Base-by-base conservation (phyloP, 1,140 invertebrate genomes). In the Hirudo medicinalis region DNA sequence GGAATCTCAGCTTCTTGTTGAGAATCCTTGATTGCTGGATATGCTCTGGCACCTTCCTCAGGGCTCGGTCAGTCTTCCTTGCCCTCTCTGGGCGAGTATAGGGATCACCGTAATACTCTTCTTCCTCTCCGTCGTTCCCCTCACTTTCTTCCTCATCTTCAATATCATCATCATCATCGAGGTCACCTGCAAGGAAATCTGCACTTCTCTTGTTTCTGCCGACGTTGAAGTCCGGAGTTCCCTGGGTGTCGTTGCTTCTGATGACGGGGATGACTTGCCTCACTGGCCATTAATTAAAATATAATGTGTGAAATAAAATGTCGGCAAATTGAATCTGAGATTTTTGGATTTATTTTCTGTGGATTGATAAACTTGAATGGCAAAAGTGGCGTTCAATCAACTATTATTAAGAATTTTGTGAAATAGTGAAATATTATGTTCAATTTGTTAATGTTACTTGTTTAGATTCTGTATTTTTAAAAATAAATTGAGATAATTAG, bases 251-350 rank as follows among this genome's bases (percentile, higher is more conserved):
- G 69, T 73, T 73, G 36, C 69, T 54, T 36, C 69, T 40, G 69
- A 73, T 73, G 55, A 71, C 68, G 11, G 72, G 72, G 55, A 73
- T 73, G 22, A 73, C 70, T 55, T 71, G 57, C 6, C 69, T 36
- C 69, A 70, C 69, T 70, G 69, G 13, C 2, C 40, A 40, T 29
- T 17, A 69, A 69, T 43, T 53, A 8, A 40, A 40, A 6, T 40
- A 40, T 6, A 40, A 11, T 40, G 43, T 49, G 15, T 17, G 9
- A 13, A 49, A 13, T 11, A 49, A 49, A 49, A 49, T 49, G 43
- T 49, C 15, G 43, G 13, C 1, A 15, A 13, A 49, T 49, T 17
- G 43, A 15, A 49, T 49, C 15, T 36, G 32, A 49, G 15, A 17
- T 5, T 8, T 11, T 2, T 49, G 13, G 15, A 49, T 17, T 15